Conservation (phyloP, 2,113 vertebrate species). For the Etia nguti region DNA sequence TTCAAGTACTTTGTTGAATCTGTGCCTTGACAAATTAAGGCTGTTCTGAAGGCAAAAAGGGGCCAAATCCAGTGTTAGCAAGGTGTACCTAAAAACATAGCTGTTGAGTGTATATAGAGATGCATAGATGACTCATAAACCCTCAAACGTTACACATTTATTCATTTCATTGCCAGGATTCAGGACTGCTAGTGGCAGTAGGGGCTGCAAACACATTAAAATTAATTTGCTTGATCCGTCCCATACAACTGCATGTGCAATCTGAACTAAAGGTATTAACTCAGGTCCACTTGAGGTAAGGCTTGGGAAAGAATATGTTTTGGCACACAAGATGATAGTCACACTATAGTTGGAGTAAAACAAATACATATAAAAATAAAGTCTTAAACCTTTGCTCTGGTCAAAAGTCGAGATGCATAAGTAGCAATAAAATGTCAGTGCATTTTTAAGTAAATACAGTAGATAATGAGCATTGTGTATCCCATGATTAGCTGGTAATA, state of each 20-base stretch:
- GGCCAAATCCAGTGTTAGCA: not conserved
- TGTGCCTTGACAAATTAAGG: not conserved
- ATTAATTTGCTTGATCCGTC: not conserved
- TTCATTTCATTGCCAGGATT: slow-evolving; percentile 12
- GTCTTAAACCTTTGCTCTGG: not conserved
- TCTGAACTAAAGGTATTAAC: not conserved
- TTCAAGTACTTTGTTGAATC: not conserved
- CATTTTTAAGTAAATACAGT: not conserved
- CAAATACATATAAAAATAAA: slow-evolving; percentile 42
- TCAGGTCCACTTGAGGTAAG: slow-evolving; percentile 29
- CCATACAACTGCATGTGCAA: slow-evolving; percentile 9
- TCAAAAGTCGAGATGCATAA: not conserved
- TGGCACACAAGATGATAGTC: slow-evolving; percentile 21
- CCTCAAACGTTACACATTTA: not conserved
- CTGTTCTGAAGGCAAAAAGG: not conserved
- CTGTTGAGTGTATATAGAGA: not conserved
- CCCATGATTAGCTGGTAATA: not conserved
- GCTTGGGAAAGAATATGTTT: slow-evolving; percentile 1
- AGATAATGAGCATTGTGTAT: not conserved
- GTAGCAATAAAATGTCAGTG: not conserved
- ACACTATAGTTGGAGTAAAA: slow-evolving; percentile 2
- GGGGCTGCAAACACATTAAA: not conserved
- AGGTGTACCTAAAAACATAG: not conserved
- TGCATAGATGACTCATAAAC: not conserved
- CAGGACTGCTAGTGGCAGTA: not conserved